Conservation (phyloP, 2,888 invertebrate species). For the Andrena haemorrhoa region DNA sequence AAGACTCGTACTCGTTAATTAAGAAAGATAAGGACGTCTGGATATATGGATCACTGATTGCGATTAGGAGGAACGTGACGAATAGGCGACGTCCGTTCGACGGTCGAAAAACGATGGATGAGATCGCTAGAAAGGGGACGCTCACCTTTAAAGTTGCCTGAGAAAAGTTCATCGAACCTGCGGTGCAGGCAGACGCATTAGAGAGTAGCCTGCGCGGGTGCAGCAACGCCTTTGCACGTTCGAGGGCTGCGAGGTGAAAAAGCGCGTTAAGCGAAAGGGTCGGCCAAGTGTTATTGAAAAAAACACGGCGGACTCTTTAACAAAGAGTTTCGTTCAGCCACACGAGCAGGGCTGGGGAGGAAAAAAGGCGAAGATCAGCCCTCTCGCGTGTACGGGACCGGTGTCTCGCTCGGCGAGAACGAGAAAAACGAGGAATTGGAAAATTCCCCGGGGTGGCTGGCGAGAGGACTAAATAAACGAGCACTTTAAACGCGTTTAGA, state of each 20-base stretch:
- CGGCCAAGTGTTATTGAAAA: conserved; percentile 66
- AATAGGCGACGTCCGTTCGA: not conserved
- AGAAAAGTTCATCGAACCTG: conserved; percentile 69
- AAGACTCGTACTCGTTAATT: not conserved
- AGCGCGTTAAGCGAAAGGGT: conserved; percentile 67
- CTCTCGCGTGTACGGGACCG: conserved; percentile 21
- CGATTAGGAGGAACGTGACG: too few species aligned
- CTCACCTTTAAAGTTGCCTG: conserved; percentile 66
- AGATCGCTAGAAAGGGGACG: conserved; percentile 37
- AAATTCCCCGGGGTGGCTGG: conserved; percentile 28
- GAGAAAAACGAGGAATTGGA: conserved; percentile 39
- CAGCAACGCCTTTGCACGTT: conserved; percentile 62
- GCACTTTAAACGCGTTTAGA: conserved; percentile 17
- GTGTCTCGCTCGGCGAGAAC: not conserved
- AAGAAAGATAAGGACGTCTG: too few species aligned
- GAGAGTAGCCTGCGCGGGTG: conserved; percentile 68
- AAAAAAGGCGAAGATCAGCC: conserved; percentile 38
- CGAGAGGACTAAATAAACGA: conserved; percentile 27
- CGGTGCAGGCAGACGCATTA: conserved; percentile 66
- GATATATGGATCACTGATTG: too few species aligned
- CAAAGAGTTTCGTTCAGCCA: conserved; percentile 62
- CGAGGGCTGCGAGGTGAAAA: conserved; percentile 69
- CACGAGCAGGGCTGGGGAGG: not conserved
- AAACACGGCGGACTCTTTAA: conserved; percentile 57
- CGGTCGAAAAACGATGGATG: conserved; percentile 12